Evolutionary conservation across 2,888 invertebrate genomes (phyloP).

Genomic region (Himalopsyche tibetana): DNA sequence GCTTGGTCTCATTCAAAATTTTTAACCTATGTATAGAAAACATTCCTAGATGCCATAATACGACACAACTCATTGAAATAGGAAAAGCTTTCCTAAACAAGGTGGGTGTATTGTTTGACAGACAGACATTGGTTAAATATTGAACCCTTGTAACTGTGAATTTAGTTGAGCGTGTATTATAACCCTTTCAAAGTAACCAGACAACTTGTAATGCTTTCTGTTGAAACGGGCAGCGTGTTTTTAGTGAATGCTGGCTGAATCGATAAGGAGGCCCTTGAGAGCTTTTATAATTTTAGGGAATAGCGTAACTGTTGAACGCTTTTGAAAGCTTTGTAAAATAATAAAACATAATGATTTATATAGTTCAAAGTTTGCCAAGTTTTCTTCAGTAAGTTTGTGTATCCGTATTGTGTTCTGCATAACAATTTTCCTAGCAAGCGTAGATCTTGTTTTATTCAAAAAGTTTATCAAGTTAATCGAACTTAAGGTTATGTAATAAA

Average conservation of each 20-base stretch:
- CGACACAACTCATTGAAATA: neutral
- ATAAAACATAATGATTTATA: conserved; percentile 31
- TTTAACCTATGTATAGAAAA: too few species aligned
- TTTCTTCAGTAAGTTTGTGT: conserved; percentile 14
- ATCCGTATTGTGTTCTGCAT: neutral
- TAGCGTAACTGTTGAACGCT: conserved; percentile 16
- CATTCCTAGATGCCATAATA: neutral
- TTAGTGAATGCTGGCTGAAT: conserved; percentile 17
- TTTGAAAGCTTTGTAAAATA: conserved; percentile 27
- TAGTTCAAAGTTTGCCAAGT: neutral
- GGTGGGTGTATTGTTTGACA: neutral
- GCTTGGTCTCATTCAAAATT: too few species aligned
- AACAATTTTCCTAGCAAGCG: neutral
- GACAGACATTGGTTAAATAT: conserved; percentile 26
- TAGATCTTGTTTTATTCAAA: conserved; percentile 9
- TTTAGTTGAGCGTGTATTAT: conserved; percentile 1
- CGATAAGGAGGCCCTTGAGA: conserved; percentile 23
- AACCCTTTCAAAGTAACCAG: conserved; percentile 30
- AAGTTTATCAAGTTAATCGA: too few species aligned
- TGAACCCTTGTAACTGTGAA: conserved; percentile 4
- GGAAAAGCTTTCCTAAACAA: neutral
- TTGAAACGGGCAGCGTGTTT: conserved; percentile 6
- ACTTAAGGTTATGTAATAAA: too few species aligned
- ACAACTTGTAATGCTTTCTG: conserved; percentile 16
- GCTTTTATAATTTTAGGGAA: conserved; percentile 18